Evolutionary conservation across 2,113 vertebrate species (phyloP).

Genomic region (Hyla sarda): DNA sequence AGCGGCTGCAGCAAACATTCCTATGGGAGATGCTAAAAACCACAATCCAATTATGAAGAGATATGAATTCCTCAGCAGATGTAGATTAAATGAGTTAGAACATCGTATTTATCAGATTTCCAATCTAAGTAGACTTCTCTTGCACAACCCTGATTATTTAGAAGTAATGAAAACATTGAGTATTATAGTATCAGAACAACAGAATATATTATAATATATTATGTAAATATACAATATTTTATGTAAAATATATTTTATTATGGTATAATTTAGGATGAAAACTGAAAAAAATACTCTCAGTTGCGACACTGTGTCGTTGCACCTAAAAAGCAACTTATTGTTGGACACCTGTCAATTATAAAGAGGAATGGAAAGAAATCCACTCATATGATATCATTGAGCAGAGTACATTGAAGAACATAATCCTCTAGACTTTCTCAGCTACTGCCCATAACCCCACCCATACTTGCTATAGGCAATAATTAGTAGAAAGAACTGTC

Average conservation of each 20-base stretch:
- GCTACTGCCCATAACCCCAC: no score
- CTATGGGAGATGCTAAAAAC: constrained; percentile 42
- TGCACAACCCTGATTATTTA: not conserved
- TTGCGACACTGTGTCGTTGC: no score
- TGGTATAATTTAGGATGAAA: no score
- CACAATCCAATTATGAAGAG: constrained; percentile 49
- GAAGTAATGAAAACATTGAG: not conserved
- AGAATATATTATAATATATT: not conserved
- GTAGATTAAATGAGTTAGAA: constrained; percentile 46
- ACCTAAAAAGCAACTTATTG: not conserved
- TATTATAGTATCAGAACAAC: not conserved
- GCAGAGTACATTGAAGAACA: no score
- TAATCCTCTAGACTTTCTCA: no score
- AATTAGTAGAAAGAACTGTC: not conserved
- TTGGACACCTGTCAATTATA: no score
- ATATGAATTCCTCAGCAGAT: constrained; percentile 38
- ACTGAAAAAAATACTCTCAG: no score
- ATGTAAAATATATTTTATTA: not conserved
- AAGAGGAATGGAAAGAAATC: no score
- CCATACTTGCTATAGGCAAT: not conserved
- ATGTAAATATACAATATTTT: no score
- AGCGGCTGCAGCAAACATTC: constrained; percentile 32
- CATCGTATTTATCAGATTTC: constrained; percentile 39
- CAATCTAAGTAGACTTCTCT: constrained; percentile 2
- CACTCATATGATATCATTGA: no score